Evolutionary conservation across 1,140 invertebrate genomes (phyloP), one percentile per base, ranked within the genome.

Genomic region (Papilio polytes): DNA sequence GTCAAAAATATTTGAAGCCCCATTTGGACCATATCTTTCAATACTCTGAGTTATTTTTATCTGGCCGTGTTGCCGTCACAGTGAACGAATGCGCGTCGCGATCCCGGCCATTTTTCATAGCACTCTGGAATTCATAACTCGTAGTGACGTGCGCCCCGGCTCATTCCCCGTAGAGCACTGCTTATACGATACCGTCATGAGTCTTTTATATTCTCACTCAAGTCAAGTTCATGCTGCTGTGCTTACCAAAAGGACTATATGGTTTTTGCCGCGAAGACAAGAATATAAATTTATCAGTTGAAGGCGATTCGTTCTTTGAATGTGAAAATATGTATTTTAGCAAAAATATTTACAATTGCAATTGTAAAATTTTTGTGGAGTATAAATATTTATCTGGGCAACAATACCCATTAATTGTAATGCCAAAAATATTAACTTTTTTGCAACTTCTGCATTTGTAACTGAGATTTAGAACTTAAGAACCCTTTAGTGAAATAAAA

Each of bases 121-220:
- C 85, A 82, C 84, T 85, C 83, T 78, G 66, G 83, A 85, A 87
- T 89, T 89, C 87, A 89, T 89, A 89, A 89, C 84, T 87, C 84
- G 83, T 86, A 79, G 63, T 84, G 82, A 86, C 84, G 82, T 84
- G 82, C 79, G 74, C 80, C 63, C 80, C 66, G 79, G 46, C 79
- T 78, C 80, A 78, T 84, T 83, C 82, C 83, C 84, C 76, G 36
- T 79, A 72, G 80, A 81, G 81, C 82, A 73, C 83, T 83, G 80
- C 87, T 88, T 87, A 87, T 85, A 78, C 66, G 83, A 84, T 78
- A 73, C 81, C 83, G 78, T 85, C 85, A 83, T 80, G 82, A 87
- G 70, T 82, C 79, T 82, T 88, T 85, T 85, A 87, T 86, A 79
- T 76, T 78, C 56, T 9, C 59, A 63, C 77, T 46, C 46, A 46